Evolutionary conservation across 1,140 invertebrate species (phyloP).

Genomic region (Euglossa dilemma): DNA sequence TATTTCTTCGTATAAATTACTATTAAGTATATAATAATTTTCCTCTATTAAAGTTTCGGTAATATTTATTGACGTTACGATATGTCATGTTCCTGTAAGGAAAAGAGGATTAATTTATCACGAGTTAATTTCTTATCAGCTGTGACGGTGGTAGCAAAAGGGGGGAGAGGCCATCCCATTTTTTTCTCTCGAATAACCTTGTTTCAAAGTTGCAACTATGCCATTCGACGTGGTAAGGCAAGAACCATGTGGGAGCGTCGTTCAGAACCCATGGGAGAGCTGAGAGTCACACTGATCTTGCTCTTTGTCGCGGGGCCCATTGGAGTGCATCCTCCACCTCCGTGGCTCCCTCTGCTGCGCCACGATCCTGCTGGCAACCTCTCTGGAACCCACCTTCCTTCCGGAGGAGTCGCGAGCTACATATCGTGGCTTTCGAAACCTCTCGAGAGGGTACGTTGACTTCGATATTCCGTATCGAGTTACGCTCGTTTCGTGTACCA

Average conservation of each 20-base stretch:
- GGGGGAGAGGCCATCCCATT: not conserved
- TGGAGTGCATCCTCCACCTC: slow-evolving; percentile 72
- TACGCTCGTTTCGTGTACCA: slow-evolving; percentile 67
- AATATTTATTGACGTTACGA: no score
- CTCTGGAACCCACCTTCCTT: slow-evolving; percentile 45
- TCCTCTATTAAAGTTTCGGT: no score
- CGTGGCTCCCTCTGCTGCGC: slow-evolving; percentile 42
- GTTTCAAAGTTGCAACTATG: slow-evolving; percentile 57
- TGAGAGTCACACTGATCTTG: slow-evolving; percentile 78
- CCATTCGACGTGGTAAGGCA: slow-evolving; percentile 55
- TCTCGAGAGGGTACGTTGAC: slow-evolving; percentile 70
- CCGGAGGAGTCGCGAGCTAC: slow-evolving; percentile 59
- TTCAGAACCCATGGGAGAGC: slow-evolving; percentile 66
- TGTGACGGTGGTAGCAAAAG: not conserved
- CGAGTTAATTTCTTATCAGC: no score
- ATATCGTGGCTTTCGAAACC: slow-evolving; percentile 68
- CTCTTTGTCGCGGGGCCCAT: slow-evolving; percentile 74
- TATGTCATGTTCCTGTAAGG: no score
- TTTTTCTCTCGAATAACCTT: slow-evolving; percentile 36
- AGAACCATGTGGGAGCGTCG: slow-evolving; percentile 69
- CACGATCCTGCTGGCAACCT: slow-evolving; percentile 54
- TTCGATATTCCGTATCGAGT: slow-evolving; percentile 75
- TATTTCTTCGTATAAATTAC: no score
- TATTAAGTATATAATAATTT: no score
- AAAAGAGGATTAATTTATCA: no score